Evolutionary conservation across 2,113 vertebrate genomes (phyloP), one percentile per base, ranked within the genome.

Genomic region (Hystrix brachyura): DNA sequence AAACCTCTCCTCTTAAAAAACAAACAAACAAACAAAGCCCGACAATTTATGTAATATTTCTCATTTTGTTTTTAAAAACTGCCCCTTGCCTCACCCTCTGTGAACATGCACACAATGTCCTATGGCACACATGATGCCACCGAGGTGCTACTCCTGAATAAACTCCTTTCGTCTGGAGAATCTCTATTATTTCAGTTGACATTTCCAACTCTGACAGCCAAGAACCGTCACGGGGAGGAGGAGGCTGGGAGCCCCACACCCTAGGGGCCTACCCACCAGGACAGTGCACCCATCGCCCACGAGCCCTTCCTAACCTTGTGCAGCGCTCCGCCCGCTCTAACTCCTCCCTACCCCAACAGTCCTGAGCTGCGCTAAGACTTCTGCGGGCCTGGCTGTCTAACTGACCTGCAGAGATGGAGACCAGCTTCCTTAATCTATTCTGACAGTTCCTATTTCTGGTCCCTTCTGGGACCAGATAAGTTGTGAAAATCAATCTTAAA

Each of bases 401-500:
- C 19, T 27, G 87, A 55, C 53, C 87, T 46, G 21, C n/a, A 62
- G 55, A 88, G 17, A 23, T 82, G 34, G 59, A 67, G 59, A 38
- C 48, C 25, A 43, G 10, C 78, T 87, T 92, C 46, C 83, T 90
- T 93, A 79, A 91, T 86, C 48, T 79, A 8, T 80, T 85, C 81
- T 60, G 84, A 94, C 81, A 76, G 53, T 87, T 96, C 11, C 71
- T 71, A 87, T 92, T 97, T 86, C 83, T 46, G 90, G 67, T 27
- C 17, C 17, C 69, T 94, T 95, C 69, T 32, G 38, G 29, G 84
- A 82, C 25, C 13, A 90, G 60, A 67, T 55, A 72, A 62, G 10
- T 71, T 92, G 59, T 57, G 87, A 94, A 96, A 84, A 90, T 92
- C 87, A 90, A 88, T 92, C 57, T 90, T 78, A 67, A 85, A 78